Evolutionary conservation across 2,113 vertebrate species (phyloP), one percentile per base, ranked within the genome.

Genomic region (Puma concolor): DNA sequence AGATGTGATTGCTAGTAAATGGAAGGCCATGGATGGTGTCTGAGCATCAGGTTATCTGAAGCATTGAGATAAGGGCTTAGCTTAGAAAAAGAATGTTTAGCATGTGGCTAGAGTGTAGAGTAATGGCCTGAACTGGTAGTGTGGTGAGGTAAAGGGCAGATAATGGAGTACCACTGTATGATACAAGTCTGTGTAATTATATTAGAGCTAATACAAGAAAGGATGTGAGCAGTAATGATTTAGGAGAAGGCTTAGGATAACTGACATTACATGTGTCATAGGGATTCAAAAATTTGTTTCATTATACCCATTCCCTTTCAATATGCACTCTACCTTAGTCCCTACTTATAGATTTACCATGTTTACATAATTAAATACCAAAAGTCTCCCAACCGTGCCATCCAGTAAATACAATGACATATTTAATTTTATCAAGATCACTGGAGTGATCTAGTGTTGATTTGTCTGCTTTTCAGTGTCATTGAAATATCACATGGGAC

Each of bases 1-100:
- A 44, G 25, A n/a, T 29, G 96, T 96, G 88, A 94, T 91, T 16
- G 17, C 33, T 2, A 13, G 31, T 63, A 67, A 96, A 88, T 74
- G 85, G 50, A 91, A 91, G 69, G 25, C 66, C 57, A 11, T n/a
- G 5, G 60, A 17, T 52, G 27, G 52, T 38, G 1, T 17, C 54
- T 80, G 52, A 87, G 33, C 15, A 82, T 15, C n/a, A 57, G 66
- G 7, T 72, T 66, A 44, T 25, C 48, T 52, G 50, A 69, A 72
- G 23, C 13, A 4, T 21, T 83, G 1, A n/a, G 76, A 69, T 33
- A 33, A 36, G 2, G 7, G 0, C 0, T 27, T 54, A 33, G 1
- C 29, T 54, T 31, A 33, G 14, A 38, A 80, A 21, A 10, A 64
- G 14, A 41, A 64, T 38, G 10, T 5, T 16, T 29, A 80, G 36